Evolutionary conservation across 2,113 vertebrate species (phyloP).

Genomic region (Lasiurus cinereus): DNA sequence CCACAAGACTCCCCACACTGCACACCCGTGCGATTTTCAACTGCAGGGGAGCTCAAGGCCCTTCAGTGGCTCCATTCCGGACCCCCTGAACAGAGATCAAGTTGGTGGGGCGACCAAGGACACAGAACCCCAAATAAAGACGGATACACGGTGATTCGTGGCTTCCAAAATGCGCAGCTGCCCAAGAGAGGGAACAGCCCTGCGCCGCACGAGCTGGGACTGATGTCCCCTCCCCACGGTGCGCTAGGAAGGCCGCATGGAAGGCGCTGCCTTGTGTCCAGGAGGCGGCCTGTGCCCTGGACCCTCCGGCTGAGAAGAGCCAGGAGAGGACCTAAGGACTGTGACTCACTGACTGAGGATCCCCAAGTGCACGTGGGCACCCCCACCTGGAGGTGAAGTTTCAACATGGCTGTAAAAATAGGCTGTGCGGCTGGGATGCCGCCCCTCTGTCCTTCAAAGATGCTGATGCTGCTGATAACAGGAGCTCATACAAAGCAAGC

Average conservation of each 20-base stretch:
- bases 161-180: neutral
- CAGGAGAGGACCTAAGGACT: neutral
- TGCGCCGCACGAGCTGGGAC: neutral
- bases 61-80: neutral
- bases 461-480: fast-evolving
- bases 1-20: neutral
- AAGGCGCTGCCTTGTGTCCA: neutral
- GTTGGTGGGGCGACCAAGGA: neutral
- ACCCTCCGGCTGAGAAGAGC: neutral
- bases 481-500: fast-evolving
- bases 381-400: too few species aligned
- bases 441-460: neutral
- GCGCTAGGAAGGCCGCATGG: neutral
- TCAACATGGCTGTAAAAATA: neutral
- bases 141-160: neutral
- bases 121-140: neutral
- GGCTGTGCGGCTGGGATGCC: fast-evolving
- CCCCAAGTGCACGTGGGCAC: fast-evolving
- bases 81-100: neutral
- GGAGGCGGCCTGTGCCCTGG: neutral
- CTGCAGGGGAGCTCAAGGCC: neutral
- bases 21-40: neutral
- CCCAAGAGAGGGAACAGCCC: neutral
- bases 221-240: fast-evolving
- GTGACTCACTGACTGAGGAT: neutral